phyloP scores from a whole-genome alignment of 2,113 vertebrate species.

The Dicaeum eximium region DNA sequence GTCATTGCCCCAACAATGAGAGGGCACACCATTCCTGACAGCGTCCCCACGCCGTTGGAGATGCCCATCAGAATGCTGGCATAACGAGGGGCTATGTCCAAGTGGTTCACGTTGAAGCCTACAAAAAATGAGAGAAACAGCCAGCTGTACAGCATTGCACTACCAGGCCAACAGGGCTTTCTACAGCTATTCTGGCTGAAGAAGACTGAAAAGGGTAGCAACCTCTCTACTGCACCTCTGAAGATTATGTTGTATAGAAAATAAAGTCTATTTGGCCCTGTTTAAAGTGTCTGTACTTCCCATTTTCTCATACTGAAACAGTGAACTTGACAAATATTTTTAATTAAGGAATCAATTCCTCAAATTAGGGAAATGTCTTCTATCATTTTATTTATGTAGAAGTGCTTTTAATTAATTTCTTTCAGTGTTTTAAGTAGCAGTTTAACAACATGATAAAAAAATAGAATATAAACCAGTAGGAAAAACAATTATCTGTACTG shows the following conservation, averaged over 20 bases:
- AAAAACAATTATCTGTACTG: slow-evolving; percentile 29
- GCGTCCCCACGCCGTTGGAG: slow-evolving; percentile 92
- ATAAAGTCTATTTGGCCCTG: background rate
- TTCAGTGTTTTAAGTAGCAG: background rate
- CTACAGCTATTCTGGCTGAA: background rate
- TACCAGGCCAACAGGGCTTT: background rate
- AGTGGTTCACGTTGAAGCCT: slow-evolving; percentile 98
- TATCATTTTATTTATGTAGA: background rate
- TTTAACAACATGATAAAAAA: background rate
- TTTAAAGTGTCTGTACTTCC: background rate
- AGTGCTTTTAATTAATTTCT: background rate
- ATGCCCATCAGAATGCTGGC: slow-evolving; percentile 99
- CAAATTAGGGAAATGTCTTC: background rate
- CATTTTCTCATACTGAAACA: background rate
- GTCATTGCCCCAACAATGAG: slow-evolving; percentile 96
- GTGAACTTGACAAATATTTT: background rate
- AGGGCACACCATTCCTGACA: slow-evolving; percentile 97
- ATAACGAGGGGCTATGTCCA: slow-evolving; percentile 96
- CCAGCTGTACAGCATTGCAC: background rate
- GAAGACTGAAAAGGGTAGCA: background rate
- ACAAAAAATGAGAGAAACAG: background rate
- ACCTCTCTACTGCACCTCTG: accelerated
- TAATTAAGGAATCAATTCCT: background rate
- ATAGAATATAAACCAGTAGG: background rate
- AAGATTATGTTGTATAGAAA: background rate